Evolutionary conservation across 92 coral and sea anemone species (phyloP), one percentile per base, ranked within the genome.

Genomic region (Parazoanthus darwini): DNA sequence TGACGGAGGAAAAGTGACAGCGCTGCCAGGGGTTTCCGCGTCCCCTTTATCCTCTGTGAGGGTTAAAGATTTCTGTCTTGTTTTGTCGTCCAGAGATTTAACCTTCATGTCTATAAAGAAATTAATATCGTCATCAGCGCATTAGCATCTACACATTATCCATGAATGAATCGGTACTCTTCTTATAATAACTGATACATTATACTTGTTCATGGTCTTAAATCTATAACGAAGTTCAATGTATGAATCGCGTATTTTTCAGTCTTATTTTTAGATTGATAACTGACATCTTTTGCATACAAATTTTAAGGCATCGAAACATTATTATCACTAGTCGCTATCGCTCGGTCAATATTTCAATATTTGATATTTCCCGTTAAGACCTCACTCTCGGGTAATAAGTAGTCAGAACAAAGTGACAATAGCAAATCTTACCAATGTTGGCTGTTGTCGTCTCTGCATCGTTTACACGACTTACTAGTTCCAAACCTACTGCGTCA

Each of bases 401-500:
- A 29, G 33, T 29, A 29, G 33, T 29, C 33, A 29, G 18, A 1
- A 71, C 22, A 2, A 71, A 71, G 13, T n/a, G 7, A 8, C 22
- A 23, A 48, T 26, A 51, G 51, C 4, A 79, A 48, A 15, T 14
- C 94, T 77, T 76, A 95, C 98, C 98, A 14, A 95, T 90, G 81
- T 95, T 95, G 36, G 85, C 84, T 91, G 89, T 95, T 0, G 89
- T 85, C 23, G 94, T 77, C 65, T 79, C 86, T 44, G 90, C 88
- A 74, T 67, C 79, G 5, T 77, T 84, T 3, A 91, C 91, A 8
- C 92, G 72, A 73, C 90, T 85, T 13, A 93, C 98, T 88, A 91
- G 76, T 72, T 86, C 81, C 78, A 95, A 77, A 42, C 94, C 96
- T 23, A 95, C 87, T n/a, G 70, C 82, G 89, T 95, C 98, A 13